Evolutionary conservation across 2,113 vertebrate genomes (phyloP).

Genomic region (Trachemys scripta): DNA sequence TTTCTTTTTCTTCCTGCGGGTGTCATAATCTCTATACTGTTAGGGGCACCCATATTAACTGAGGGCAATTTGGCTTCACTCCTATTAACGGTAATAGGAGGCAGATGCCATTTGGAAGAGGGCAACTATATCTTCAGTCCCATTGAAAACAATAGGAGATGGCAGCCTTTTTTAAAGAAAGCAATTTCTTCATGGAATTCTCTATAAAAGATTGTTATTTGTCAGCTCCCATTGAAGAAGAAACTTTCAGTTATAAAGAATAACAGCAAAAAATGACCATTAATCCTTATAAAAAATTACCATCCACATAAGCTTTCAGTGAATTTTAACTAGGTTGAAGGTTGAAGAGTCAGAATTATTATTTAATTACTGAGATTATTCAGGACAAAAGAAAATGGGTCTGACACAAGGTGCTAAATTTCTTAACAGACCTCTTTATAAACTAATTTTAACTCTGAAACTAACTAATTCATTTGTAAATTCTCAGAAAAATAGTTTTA

Average conservation of each 20-base stretch:
- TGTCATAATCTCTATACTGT: neutral
- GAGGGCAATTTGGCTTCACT: neutral
- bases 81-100: neutral
- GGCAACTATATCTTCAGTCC: neutral
- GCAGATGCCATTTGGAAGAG: neutral
- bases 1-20: neutral
- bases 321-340: neutral
- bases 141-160: neutral
- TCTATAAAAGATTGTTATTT: neutral
- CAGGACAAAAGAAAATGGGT: neutral
- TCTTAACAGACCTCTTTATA: neutral
- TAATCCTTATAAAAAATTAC: neutral
- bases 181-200: neutral
- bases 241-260: neutral
- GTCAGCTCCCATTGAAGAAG: neutral
- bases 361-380: neutral
- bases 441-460: neutral
- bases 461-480: neutral
- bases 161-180: neutral
- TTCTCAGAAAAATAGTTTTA: neutral
- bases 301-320: neutral
- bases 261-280: rapidly evolving
- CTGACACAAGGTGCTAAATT: neutral
- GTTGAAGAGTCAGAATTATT: neutral
- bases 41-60: neutral